These are phyloP conservation scores for Onychomys torridus DNA, from an alignment of 2,797 vertebrate genomes.

Conservation along the genomic window DNA sequence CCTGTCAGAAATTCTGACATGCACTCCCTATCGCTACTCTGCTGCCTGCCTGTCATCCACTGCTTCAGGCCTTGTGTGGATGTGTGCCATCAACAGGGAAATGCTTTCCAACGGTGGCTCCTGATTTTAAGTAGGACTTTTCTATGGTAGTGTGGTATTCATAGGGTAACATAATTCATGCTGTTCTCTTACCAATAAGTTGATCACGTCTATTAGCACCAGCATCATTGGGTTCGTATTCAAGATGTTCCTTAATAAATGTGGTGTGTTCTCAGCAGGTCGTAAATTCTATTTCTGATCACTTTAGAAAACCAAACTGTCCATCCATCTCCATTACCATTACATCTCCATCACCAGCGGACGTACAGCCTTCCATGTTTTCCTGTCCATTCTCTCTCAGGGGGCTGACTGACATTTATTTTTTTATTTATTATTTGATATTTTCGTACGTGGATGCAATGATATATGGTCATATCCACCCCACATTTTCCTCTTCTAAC, in stretches of 20 bases:
- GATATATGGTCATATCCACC: background rate
- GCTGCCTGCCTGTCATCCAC: background rate
- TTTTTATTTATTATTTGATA: background rate
- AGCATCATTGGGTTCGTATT: background rate
- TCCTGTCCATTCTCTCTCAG: background rate
- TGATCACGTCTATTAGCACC: background rate
- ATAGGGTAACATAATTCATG: background rate
- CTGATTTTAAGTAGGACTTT: conserved; percentile 39
- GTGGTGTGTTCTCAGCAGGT: background rate
- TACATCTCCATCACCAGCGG: background rate
- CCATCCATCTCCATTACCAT: background rate
- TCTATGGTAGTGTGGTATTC: background rate
- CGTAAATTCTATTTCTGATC: background rate
- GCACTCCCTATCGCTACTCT: background rate
- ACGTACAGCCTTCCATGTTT: background rate
- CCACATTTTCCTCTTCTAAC: background rate
- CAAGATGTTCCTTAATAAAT: background rate
- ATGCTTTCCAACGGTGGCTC: background rate
- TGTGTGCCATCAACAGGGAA: background rate
- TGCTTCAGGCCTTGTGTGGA: background rate
- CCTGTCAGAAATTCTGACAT: conserved; percentile 48
- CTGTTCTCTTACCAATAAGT: conserved; percentile 5
- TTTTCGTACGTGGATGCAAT: too few relatives aligned
- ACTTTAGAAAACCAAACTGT: background rate
- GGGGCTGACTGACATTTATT: background rate